A percentile compares a stretch with the other conserved stretches of the same genome.
Evolutionary conservation across 1,140 invertebrate genomes (phyloP).

Genomic region (Drosophila varians): DNA sequence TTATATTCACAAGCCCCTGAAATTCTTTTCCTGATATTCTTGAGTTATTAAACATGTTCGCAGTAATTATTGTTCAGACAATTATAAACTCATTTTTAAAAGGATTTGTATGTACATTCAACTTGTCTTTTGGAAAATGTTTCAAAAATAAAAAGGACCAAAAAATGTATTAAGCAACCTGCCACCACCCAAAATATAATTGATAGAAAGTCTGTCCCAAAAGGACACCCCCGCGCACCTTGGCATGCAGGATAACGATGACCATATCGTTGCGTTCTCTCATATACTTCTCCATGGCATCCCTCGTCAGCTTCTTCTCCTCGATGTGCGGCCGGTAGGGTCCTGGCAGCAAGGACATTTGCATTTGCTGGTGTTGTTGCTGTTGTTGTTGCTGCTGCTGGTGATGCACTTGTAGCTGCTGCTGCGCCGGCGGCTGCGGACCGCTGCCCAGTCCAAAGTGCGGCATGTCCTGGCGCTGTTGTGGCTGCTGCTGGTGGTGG

Average conservation of each 20-base stretch:
- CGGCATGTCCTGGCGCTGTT: constrained; percentile 75
- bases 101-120: no score
- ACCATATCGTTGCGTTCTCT: constrained; percentile 97
- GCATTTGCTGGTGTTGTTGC: constrained; percentile 73
- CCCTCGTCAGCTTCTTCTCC: constrained; percentile 93
- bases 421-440: constrained; percentile 83
- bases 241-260: constrained; percentile 98
- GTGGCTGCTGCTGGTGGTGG: constrained; percentile 40
- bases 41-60: not conserved
- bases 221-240: constrained; percentile 84
- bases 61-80: no score
- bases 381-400: constrained; percentile 74
- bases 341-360: constrained; percentile 74
- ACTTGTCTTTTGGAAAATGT: no score
- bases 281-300: constrained; percentile 98
- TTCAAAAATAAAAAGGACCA: not conserved
- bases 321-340: constrained; percentile 85
- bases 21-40: not conserved
- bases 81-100: no score
- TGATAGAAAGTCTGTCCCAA: no score
- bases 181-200: not conserved
- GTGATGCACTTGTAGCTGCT: constrained; percentile 70
- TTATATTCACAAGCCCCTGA: not conserved
- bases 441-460: constrained; percentile 77
- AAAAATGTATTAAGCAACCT: no score